Evolutionary conservation across 2,797 vertebrate genomes (phyloP), one percentile per base, ranked within the genome.

Genomic region (Menidia menidia): DNA sequence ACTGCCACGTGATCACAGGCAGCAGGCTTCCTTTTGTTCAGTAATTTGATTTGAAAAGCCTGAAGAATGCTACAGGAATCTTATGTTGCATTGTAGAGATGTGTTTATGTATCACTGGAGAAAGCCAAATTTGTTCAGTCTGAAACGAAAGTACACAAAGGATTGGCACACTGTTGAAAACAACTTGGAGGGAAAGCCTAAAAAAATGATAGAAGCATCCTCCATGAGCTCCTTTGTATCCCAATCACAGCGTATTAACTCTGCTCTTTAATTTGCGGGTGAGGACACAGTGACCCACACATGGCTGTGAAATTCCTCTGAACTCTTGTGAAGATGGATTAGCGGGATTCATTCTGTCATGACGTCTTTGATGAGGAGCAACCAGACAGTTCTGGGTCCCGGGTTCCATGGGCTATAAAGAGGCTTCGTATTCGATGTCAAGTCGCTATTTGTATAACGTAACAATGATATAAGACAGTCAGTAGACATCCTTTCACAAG

Each of bases 311-410:
- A 68, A 33, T 71, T 80, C 75, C 52, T 80, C 78, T 74, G 75
- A 86, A 84, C 78, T 73, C 32, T 33, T 64, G 77, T 84, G 78
- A 85, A 75, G 80, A 75, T 66, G 74, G 80, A 88, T 85, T 80
- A 81, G 76, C 57, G 15, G 83, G 80, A 82, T 77, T 86, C 69
- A 58, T 57, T 50, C 63, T 68, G 66, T 77, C 81, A 71, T 45
- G 41, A 42, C 52, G 81, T 67, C 80, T 79, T 69, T 86, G 82
- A 87, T 83, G 77, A 73, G 62, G 42, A 71, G 57, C 68, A 79
- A 79, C 70, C 68, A 72, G 68, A 70, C 12, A 2, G 60, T 53
- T 10, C 42, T 60, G 53, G 18, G 42, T 59, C 43, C 74, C 25
- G 15, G 50, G 61, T 71, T 64, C 55, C 43, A 19, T 18, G 60